These are phyloP conservation scores for Orgyia antiqua DNA, from an alignment of 2,888 invertebrate species.

Conservation along the genomic window DNA sequence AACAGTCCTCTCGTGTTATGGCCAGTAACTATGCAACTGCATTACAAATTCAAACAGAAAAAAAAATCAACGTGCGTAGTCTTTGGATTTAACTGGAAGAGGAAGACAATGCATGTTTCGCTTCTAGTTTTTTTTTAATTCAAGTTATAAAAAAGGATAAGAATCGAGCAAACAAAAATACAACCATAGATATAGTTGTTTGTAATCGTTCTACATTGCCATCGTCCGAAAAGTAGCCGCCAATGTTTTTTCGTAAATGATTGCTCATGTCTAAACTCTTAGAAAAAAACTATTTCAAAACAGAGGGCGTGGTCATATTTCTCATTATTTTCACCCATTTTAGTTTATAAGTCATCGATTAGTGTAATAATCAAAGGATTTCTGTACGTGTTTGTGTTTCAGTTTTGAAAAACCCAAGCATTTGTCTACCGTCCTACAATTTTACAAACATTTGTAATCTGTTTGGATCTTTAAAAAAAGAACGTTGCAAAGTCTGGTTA, in stretches of 20 bases:
- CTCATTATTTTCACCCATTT: slow-evolving; percentile 12
- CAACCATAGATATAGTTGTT: too few relatives aligned
- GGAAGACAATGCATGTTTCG: not conserved
- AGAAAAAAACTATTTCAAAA: slow-evolving; percentile 9
- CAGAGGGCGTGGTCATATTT: slow-evolving; percentile 13
- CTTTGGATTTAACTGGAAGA: not conserved
- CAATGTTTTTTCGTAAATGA: slow-evolving; percentile 11
- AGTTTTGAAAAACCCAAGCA: slow-evolving; percentile 9
- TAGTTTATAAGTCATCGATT: slow-evolving; percentile 14
- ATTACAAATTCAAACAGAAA: too few relatives aligned
- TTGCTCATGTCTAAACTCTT: slow-evolving; percentile 25
- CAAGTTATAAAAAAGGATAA: not conserved
- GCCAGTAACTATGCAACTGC: too few relatives aligned
- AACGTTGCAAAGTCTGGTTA: slow-evolving; percentile 22
- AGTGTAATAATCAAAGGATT: slow-evolving; percentile 13
- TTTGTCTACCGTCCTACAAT: slow-evolving; percentile 39
- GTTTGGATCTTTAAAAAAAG: slow-evolving; percentile 10
- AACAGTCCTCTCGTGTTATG: too few relatives aligned
- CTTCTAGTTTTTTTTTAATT: not conserved
- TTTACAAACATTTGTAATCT: slow-evolving; percentile 10
- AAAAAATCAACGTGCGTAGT: not conserved
- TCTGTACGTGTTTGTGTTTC: slow-evolving; percentile 7
- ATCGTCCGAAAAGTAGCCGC: slow-evolving; percentile 14
- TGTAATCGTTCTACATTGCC: slow-evolving; percentile 15
- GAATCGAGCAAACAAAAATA: not conserved